These are phyloP conservation scores for Liodrosophila aerea DNA, from an alignment of 2,888 invertebrate species.

Conservation along the genomic window DNA sequence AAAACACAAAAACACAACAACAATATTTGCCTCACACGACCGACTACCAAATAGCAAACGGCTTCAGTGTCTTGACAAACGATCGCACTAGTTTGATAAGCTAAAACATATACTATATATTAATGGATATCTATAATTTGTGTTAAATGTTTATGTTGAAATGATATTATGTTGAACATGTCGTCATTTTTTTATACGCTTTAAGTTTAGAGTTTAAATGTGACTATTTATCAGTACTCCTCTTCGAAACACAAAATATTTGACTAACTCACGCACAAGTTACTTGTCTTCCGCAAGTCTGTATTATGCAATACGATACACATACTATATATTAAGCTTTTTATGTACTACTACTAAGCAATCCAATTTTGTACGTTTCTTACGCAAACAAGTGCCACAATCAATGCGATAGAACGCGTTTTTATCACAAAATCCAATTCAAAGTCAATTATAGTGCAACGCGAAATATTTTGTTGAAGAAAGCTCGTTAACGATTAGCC, in stretches of 20 bases:
- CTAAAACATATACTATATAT: conserved; percentile 15
- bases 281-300: conserved; percentile 67
- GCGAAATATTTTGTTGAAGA: conserved; percentile 26
- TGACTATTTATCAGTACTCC: conserved; percentile 5
- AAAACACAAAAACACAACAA: conserved; percentile 18
- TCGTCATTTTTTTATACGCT: conserved; percentile 55
- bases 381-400: conserved; percentile 74
- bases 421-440: conserved; percentile 22
- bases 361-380: conserved; percentile 41
- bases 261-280: conserved; percentile 2
- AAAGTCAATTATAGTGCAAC: conserved; percentile 55
- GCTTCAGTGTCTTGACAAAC: conserved; percentile 62
- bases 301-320: conserved; percentile 26
- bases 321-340: conserved; percentile 8
- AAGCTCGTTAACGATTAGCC: conserved; percentile 44
- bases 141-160: conserved; percentile 59
- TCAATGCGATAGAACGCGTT: conserved; percentile 19
- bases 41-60: conserved; percentile 57
- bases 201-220: conserved; percentile 25
- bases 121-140: conserved; percentile 24
- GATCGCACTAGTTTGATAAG: conserved; percentile 43
- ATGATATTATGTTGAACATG: conserved; percentile 75
- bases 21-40: conserved; percentile 60
- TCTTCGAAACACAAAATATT: conserved; percentile 24
- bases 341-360: conserved; percentile 16